These are phyloP conservation scores for Carduelis carduelis DNA, from an alignment of 2,797 vertebrate genomes.

Conservation along the genomic window DNA sequence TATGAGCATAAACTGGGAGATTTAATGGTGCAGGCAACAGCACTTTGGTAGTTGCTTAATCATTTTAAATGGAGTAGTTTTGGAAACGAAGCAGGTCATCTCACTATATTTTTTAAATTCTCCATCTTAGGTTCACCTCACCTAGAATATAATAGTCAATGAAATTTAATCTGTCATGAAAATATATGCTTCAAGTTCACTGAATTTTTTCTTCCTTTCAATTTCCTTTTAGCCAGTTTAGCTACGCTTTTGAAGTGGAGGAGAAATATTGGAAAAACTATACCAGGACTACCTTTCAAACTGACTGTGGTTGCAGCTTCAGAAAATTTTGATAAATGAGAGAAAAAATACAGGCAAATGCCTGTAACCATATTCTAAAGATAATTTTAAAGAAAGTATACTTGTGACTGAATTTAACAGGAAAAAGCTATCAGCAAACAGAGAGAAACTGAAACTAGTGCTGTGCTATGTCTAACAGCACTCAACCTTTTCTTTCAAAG, in stretches of 20 bases:
- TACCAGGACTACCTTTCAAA: constrained; percentile 9
- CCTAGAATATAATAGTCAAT: neutral
- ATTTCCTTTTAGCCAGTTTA: constrained; percentile 35
- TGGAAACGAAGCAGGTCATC: neutral
- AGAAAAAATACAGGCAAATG: constrained; percentile 5
- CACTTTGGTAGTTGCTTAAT: neutral
- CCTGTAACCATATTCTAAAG: constrained; percentile 19
- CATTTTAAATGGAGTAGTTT: neutral
- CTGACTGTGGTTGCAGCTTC: neutral
- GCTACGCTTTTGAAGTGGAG: neutral
- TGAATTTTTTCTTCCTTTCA: constrained; percentile 22
- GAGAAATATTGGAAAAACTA: constrained; percentile 55
- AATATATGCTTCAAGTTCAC: neutral
- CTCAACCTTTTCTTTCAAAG: neutral
- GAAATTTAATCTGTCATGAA: neutral
- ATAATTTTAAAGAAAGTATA: constrained; percentile 39
- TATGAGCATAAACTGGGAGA: neutral
- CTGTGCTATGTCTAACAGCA: neutral
- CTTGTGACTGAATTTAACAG: constrained; percentile 13
- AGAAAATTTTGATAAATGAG: constrained; percentile 39
- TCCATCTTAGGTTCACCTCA: neutral
- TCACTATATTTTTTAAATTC: neutral
- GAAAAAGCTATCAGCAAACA: neutral
- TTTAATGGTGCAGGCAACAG: neutral
- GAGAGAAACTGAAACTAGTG: neutral